Conservation (phyloP, 2,888 invertebrate genomes). For the Tortrix viridana region DNA sequence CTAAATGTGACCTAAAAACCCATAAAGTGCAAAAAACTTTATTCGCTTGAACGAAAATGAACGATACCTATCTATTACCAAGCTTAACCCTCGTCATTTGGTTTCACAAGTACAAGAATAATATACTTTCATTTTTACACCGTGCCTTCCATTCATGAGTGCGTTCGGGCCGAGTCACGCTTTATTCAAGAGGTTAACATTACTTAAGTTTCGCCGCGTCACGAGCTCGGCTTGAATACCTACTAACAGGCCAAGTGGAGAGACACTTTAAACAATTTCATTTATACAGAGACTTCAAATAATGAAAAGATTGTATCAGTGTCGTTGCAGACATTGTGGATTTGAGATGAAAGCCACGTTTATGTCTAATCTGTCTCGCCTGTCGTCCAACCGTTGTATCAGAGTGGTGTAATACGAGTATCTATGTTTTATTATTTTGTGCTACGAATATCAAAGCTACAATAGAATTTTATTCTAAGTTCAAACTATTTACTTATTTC, state of each 20-base stretch:
- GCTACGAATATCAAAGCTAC: not conserved
- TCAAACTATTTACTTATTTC: not conserved
- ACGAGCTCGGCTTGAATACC: conserved; percentile 10
- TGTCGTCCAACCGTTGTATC: not conserved
- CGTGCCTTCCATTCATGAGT: conserved; percentile 4
- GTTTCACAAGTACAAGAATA: no score
- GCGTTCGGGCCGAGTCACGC: conserved; percentile 18
- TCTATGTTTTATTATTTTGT: conserved; percentile 1
- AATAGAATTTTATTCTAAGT: not conserved
- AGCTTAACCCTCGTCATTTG: no score
- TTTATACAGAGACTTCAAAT: no score
- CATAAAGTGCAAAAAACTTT: no score
- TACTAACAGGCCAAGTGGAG: conserved; percentile 7
- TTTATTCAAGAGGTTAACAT: conserved; percentile 23
- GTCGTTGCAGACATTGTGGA: not conserved
- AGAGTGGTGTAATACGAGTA: not conserved
- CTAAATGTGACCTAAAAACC: no score
- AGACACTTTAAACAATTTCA: conserved; percentile 26
- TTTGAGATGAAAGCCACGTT: not conserved
- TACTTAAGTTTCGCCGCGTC: conserved; percentile 18
- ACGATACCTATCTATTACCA: no score
- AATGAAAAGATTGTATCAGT: not conserved
- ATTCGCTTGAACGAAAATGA: no score
- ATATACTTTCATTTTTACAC: no score
- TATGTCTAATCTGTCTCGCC: not conserved